phyloP scores from a whole-genome alignment of 2,113 vertebrate species.

The Ovis canadensis region DNA sequence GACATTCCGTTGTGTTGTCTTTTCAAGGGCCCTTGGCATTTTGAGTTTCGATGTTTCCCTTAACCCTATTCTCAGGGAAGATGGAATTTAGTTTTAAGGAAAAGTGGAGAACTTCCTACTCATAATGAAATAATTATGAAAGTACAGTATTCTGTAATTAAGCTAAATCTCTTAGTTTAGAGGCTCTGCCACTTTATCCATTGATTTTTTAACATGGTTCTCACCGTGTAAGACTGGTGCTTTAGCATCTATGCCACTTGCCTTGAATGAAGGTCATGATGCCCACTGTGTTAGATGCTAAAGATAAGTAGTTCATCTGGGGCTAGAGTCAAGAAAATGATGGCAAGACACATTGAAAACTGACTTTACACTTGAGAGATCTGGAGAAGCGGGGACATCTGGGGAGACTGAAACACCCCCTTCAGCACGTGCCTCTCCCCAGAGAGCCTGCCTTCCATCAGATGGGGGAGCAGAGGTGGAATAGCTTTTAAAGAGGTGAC shows the following conservation, averaged over 20 bases:
- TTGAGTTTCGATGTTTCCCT: constrained; percentile 77
- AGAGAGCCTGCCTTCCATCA: neutral
- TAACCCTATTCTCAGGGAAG: constrained; percentile 86
- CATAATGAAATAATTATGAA: constrained; percentile 72
- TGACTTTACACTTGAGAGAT: neutral
- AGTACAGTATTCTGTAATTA: constrained; percentile 72
- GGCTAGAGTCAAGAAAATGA: neutral
- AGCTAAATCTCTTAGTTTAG: constrained; percentile 64
- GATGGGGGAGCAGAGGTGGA: neutral
- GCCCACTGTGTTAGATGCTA: constrained; percentile 42
- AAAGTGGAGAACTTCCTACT: constrained; percentile 71
- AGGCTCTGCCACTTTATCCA: constrained; percentile 26
- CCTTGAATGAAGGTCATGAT: constrained; percentile 40
- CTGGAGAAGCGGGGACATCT: neutral
- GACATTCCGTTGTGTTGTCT: constrained; percentile 73
- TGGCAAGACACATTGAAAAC: neutral
- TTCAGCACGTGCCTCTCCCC: neutral
- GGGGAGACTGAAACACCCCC: neutral
- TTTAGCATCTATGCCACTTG: constrained; percentile 50
- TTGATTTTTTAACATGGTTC: constrained; percentile 55
- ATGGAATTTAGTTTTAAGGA: constrained; percentile 75
- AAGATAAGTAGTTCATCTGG: constrained; percentile 19
- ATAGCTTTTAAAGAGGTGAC: neutral
- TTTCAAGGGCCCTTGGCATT: constrained; percentile 74
- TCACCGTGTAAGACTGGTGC: constrained; percentile 37